Base-by-base conservation (phyloP, 2,113 vertebrate species). In the Osmerus eperlanus region DNA sequence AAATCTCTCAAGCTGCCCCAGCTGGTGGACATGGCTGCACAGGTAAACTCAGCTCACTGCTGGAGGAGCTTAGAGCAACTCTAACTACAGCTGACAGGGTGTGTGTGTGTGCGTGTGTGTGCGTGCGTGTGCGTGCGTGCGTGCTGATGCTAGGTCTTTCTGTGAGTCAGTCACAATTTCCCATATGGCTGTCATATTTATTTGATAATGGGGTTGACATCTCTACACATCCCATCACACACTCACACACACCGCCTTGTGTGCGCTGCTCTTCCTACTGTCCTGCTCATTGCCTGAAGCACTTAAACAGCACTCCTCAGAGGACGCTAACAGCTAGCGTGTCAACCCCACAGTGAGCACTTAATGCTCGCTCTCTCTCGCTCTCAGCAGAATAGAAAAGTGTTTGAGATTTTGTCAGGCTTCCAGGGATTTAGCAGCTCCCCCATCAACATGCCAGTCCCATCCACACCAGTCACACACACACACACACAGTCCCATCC, bases 1-100 rank as follows among this genome's bases (percentile, higher is more conserved):
- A 97, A 95, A 75, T 94, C 94, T 80, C 91, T 99, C 89, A 99
- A 99, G 86, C 94, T 99, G 78, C 97, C 97, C 11, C 97, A 98
- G 68, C 90, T 99, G 79, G 96, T 99, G 3, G 97, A 99, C 85
- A 98, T 98, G 97, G 97, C 96, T 80, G 96, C 97, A 81, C 97
- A 99, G 96, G 97, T 98, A 93, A 54, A 28, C 7, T 32, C 19
- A 14, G 3, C n/a, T 56, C 25, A 28, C 15, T 66, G 8, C 9
- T 29, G 2, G 16, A 21, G 56, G 51, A 53, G 18, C n/a, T 18
- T 19, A 25, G 62, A 16, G n/a, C 21, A 74, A 54, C 68, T 72
- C 61, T 56, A 41, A 21, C 9, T 53, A 21, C 54, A 29, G 53
- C 15, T 54, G 63, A 56, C 19, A 16, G 78, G 73, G 53, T 70